Evolutionary conservation across 2,113 vertebrate species (phyloP), one percentile per base, ranked within the genome.

Genomic region (Odontesthes bonariensis): DNA sequence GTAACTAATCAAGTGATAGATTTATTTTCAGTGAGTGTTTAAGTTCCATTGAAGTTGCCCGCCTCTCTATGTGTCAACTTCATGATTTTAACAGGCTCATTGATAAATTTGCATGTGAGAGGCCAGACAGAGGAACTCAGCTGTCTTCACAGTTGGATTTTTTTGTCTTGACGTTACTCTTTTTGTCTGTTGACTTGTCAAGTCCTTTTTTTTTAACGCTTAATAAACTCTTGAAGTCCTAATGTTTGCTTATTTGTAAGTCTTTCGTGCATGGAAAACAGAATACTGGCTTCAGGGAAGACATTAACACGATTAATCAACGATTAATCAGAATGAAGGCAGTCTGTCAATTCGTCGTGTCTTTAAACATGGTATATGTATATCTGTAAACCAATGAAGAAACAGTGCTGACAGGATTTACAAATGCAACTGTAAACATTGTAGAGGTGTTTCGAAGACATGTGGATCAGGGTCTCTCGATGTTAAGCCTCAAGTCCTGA

Each of bases 401-500:
- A 77, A 60, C 65, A 71, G 66, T 61, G 67, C 16, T 80, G 84
- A 87, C 79, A 62, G 75, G 33, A 8, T 35, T 74, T 72, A 52
- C n/a, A 3, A 77, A 75, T 17, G 6, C 46, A 49, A n/a, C 55
- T 23, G 22, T 73, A 74, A 80, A 81, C 5, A 55, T 74, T 84
- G 76, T 73, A 81, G 76, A 84, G 81, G 74, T 58, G 69, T 82
- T 69, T 73, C 62, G 51, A 65, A 63, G 58, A 80, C 54, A 59
- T 62, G 58, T 61, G 38, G 52, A 74, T 84, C 63, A 63, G 22
- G 47, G 27, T 68, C 46, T 73, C 42, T 77, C 60, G 71, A 33
- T 6, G 31, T 59, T 60, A 38, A 52, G 49, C 63, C 32, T 68
- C 11, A 10, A 62, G 33, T 19, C 46, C 68, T 62, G 35, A n/a